Base-by-base conservation (phyloP, 1,140 invertebrate genomes). In the Monomorium pharaonis region DNA sequence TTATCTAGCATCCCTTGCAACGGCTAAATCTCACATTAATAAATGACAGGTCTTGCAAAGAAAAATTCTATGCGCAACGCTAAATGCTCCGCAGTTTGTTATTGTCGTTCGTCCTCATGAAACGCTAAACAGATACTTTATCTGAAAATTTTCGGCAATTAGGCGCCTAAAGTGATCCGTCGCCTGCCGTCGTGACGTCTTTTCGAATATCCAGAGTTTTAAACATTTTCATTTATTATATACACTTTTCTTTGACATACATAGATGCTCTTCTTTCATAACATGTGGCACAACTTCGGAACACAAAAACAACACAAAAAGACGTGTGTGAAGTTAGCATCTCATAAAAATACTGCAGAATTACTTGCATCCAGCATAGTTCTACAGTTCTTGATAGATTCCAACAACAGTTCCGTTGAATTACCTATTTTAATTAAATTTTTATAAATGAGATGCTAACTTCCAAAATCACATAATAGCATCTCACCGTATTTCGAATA, bases 1-100 rank as follows among this genome's bases (percentile, higher is more conserved):
- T 77, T 88, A 86, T 86, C 87, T 83, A 72, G 37, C 65, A 47
- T 14, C 77, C 47, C 21, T 54, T 69, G 77, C 77, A 80, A 44
- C 33, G 12, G 21, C 21, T 67, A 80, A 80, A 80, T 80, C 62
- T 69, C 63, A 10, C 63, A 80, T 80, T 80, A 80, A 69, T 56
- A 80, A 80, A 80, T 69, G 77, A 56, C 62, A 54, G 63, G 24
- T 56, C 10, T 80, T 69, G n/a, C 33, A 10, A 37, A n/a, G 63
- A 44, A 69, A 69, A 54, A 80, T 80, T 80, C 47, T 67, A 69
- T 21, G 49, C 77, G 47, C 62, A 47, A 42, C 33, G 60, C 33
- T 80, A 27, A 69, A 56, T 42, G 60, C 33, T 42, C 63, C 16
- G 33, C 49, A 47, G 21, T 69, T 69, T 80, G 10, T 78, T 44